Conservation (phyloP, 2,888 invertebrate species). For the Torymus tubicola region DNA sequence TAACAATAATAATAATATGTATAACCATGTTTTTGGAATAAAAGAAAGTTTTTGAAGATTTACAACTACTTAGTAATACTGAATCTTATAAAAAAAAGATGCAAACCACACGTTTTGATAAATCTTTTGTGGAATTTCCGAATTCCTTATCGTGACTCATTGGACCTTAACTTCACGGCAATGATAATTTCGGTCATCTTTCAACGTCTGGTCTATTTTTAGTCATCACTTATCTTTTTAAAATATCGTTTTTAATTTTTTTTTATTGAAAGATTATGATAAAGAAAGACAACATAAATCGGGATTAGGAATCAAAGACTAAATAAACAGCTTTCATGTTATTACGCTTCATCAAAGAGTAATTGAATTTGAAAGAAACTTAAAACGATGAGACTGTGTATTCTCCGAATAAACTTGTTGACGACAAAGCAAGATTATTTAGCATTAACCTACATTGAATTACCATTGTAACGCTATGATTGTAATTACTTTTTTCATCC, state of each 20-base stretch:
- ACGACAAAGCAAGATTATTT: constrained; percentile 49
- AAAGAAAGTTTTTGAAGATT: not conserved
- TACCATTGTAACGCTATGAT: constrained; percentile 31
- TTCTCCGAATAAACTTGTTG: constrained; percentile 36
- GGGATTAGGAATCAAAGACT: constrained; percentile 47
- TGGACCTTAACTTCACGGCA: too few relatives aligned
- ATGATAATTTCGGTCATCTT: too few relatives aligned
- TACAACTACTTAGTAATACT: not conserved
- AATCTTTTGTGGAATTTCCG: constrained; percentile 10
- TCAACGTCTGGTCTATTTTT: not conserved
- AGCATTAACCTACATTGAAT: constrained; percentile 33
- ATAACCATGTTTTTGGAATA: too few relatives aligned
- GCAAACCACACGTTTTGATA: not conserved
- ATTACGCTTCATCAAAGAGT: constrained; percentile 46
- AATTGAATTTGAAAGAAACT: constrained; percentile 56
- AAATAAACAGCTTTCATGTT: constrained; percentile 32
- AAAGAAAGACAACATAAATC: not conserved
- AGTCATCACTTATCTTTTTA: not conserved
- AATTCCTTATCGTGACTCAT: not conserved
- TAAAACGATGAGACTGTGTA: constrained; percentile 35
- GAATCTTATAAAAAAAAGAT: not conserved
- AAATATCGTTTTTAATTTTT: not conserved
- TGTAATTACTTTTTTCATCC: constrained; percentile 31
- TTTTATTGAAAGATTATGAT: not conserved
- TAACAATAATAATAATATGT: too few relatives aligned